Evolutionary conservation across 2,113 vertebrate species (phyloP).

Genomic region (Eira barbara): DNA sequence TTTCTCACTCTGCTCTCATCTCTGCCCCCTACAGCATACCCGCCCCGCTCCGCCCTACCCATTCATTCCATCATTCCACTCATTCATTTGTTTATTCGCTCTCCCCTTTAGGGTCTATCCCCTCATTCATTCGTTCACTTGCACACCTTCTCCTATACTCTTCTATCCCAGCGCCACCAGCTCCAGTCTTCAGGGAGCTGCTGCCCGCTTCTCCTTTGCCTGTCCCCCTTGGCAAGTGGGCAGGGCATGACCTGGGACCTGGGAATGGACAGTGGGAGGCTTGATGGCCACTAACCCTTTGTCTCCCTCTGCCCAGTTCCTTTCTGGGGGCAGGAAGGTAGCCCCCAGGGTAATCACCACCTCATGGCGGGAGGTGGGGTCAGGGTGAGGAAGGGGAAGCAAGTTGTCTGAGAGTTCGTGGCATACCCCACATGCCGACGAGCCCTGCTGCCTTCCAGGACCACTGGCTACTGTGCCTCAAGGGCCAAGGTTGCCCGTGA

Average conservation of each 20-base stretch:
- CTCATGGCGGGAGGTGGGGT: neutral
- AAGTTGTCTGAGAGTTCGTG: neutral
- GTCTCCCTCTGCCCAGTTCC: neutral
- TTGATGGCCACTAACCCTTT: neutral
- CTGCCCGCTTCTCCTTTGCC: neutral
- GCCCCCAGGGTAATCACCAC: neutral
- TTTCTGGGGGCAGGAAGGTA: neutral
- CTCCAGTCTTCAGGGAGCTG: neutral
- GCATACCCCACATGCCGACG: neutral
- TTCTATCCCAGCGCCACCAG: neutral
- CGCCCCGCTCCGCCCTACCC: rapidly evolving
- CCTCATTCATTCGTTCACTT: neutral
- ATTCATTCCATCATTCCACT: neutral
- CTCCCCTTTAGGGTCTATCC: neutral
- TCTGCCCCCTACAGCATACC: neutral
- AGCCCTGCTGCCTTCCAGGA: neutral
- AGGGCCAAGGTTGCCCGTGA: neutral
- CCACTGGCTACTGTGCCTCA: neutral
- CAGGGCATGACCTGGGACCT: neutral
- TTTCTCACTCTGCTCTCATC: neutral
- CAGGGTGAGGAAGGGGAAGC: neutral
- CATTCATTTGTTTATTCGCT: neutral
- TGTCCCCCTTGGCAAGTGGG: neutral
- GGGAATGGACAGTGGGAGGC: neutral
- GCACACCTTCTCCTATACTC: neutral